Evolutionary conservation across 2,797 vertebrate species (phyloP), one percentile per base, ranked within the genome.

Genomic region (Smutsia gigantea): DNA sequence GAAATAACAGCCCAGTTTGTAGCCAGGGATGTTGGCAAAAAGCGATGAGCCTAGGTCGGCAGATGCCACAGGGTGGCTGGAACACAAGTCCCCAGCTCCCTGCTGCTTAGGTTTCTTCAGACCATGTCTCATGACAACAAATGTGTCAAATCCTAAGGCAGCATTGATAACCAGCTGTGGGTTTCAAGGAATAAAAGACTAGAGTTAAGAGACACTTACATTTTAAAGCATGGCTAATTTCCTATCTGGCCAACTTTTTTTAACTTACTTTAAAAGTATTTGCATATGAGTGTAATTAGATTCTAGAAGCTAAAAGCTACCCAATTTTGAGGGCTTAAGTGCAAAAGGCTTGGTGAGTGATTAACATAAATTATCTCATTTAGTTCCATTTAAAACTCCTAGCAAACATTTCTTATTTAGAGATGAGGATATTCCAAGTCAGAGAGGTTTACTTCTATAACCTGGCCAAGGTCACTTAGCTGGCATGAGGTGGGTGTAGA

Each of bases 11-110:
- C 99, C 99, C 57, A 99, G 99, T 97, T 99, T 99, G 97, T 99
- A 99, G n/a, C 99, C 99, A 0, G 99, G 99, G 96, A 99, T 99
- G 98, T 99, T 99, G 96, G 99, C 99, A 98, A 99, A 99, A 59
- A 99, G 99, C 0, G 99, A 99, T 0, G 99, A 99, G 78, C 99
- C 99, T 87, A 99, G 97, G 42, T 98, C 98, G 0, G 99, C 97
- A 3, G 98, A 39, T 64, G 92, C 96, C 13, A 98, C 74, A 53
- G 98, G 96, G 37, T 97, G 98, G 95, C 97, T 98, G 72, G 98
- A 96, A 85, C 97, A 98, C 39, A 99, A 98, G 96, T 99, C 99
- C 2, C 96, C 98, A 0, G 97, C 97, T 3, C 98, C 98, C 31
- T 98, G 97, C 18, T 98, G 97, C 53, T 98, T 99, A 46, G 99